A percentile compares a stretch with the other conserved stretches of the same genome.
Evolutionary conservation across 2,113 vertebrate species (phyloP).

Genomic region (Motacilla alba): DNA sequence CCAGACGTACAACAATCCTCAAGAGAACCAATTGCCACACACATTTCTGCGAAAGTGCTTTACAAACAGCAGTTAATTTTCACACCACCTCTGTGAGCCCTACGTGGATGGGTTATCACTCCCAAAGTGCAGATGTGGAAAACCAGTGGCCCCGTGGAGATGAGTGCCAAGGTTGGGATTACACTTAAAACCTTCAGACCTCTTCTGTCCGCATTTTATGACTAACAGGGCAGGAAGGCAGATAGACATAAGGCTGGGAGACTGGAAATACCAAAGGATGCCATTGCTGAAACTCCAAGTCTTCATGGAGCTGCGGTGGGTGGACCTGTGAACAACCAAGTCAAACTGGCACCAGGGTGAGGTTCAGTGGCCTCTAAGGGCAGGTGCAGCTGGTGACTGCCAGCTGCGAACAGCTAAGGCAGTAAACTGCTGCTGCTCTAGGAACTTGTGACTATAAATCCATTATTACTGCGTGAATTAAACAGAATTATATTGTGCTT

Average conservation of each 20-base stretch:
- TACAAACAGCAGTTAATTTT: not conserved
- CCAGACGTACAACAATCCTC: slow-evolving; percentile 58
- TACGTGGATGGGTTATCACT: not conserved
- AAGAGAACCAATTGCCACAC: not conserved
- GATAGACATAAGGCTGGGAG: not conserved
- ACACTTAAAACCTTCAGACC: not conserved
- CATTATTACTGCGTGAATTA: accelerated
- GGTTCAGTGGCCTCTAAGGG: not conserved
- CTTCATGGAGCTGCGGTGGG: not conserved
- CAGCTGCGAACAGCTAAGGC: not conserved
- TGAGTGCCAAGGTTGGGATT: not conserved
- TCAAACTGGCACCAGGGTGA: not conserved
- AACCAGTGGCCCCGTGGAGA: not conserved
- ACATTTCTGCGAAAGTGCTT: not conserved
- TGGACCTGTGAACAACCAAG: accelerated
- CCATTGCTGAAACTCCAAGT: not conserved
- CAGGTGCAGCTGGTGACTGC: not conserved
- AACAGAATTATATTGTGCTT: not conserved
- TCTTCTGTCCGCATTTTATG: not conserved
- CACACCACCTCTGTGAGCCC: not conserved
- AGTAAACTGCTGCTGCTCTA: not conserved
- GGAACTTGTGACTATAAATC: not conserved
- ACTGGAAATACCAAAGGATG: not conserved
- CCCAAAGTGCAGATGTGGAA: not conserved
- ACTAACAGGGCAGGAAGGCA: not conserved